phyloP scores from a whole-genome alignment of 2,113 vertebrate genomes.

The Nanorana parkeri region DNA sequence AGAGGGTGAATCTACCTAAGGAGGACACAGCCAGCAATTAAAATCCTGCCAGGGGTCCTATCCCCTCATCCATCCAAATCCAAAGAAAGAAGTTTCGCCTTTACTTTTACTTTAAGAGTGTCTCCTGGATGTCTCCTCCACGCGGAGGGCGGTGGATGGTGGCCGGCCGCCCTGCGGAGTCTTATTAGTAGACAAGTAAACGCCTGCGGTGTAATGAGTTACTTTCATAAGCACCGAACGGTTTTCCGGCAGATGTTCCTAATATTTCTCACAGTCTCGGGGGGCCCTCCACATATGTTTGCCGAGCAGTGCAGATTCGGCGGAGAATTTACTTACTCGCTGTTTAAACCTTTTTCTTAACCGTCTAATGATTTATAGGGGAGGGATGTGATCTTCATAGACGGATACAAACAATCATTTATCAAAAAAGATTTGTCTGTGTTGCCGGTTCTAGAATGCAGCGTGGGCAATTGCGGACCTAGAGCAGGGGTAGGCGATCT shows the following conservation, averaged over 20 bases:
- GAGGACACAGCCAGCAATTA: too few species aligned
- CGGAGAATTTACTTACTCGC: not conserved
- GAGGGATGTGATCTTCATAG: not conserved
- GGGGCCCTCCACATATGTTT: conserved; percentile 46
- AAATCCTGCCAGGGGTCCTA: too few species aligned
- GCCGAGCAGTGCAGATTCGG: conserved; percentile 38
- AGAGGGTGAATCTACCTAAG: too few species aligned
- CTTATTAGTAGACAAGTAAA: conserved; percentile 42
- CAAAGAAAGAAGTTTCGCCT: too few species aligned
- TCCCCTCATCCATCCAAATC: too few species aligned
- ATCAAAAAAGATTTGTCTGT: too few species aligned
- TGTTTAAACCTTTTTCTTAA: not conserved
- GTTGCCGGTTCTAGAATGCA: too few species aligned
- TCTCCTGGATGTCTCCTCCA: too few species aligned
- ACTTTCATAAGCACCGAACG: conserved; percentile 5
- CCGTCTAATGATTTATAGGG: not conserved
- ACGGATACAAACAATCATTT: not conserved
- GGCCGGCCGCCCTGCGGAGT: conserved; percentile 14
- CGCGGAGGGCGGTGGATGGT: not conserved
- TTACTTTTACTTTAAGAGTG: too few species aligned
- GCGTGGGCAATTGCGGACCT: too few species aligned
- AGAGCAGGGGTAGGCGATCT: too few species aligned
- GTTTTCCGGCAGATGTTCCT: conserved; percentile 41
- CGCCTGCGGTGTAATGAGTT: conserved; percentile 40
- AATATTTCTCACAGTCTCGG: conserved; percentile 32